Evolutionary conservation across 2,797 vertebrate genomes (phyloP), one percentile per base, ranked within the genome.

Genomic region (Chaetodon trifasciatus): DNA sequence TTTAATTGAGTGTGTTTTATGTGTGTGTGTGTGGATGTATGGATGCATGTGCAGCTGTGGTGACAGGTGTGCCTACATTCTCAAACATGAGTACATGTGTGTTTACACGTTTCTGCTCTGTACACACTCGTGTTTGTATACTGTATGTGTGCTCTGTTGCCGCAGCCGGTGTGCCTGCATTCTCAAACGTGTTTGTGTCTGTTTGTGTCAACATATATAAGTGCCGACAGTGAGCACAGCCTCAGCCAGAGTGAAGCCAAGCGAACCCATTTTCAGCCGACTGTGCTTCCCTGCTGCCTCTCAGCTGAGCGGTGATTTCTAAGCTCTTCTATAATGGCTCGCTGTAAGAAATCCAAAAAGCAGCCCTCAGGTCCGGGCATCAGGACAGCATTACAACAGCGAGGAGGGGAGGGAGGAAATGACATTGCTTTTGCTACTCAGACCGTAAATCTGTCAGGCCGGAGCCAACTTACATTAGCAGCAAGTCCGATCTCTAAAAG

Each of bases 291-390:
- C 83, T 3, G 44, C 91, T 60, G 82, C 78, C 86, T 88, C 83
- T 88, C 88, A 66, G 82, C 89, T 66, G 82, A 89, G 81, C 77
- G 49, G 78, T 84, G 89, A 90, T 88, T 93, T 83, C 78, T 80
- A 74, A 66, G 69, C 84, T 74, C 74, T 19, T 64, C 40, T 74
- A 69, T 88, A 86, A 92, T 87, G 87, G 86, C 56, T 78, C 65
- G 16, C 80, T 89, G 90, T 81, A 85, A 90, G 86, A 78, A 89
- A 91, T 83, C 87, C 78, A 88, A 82, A 86, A 84, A 86, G 69
- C 82, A 83, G 71, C 83, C 86, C 80, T 72, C 52, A 61, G 85
- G 86, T 82, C 62, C 37, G 39, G 66, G 85, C 79, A 75, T 70
- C 69, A 64, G 76, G 79, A 64, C 80, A 15, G 74, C 80, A 78